Base-by-base conservation (phyloP, 1,140 invertebrate genomes). In the Drosophila funebris region DNA sequence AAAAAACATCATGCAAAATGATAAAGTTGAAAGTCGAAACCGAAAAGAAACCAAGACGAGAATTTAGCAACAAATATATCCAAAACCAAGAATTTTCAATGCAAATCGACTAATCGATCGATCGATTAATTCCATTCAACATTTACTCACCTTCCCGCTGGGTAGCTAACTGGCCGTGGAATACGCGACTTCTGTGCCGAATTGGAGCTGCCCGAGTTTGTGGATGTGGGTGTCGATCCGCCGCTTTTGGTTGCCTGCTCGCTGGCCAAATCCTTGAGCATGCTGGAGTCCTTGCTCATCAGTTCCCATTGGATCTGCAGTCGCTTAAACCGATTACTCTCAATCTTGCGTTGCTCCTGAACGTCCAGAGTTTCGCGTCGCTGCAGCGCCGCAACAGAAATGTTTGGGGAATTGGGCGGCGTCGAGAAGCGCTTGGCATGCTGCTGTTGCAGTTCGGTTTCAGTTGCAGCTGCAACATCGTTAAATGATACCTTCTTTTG, bases 231-330 rank as follows among this genome's bases (percentile, higher is more conserved):
- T 52, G 88, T 91, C 16, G 91, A 92, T 11, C 90, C 90, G 11
- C 91, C 90, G 90, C 90, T 92, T 76, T 91, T 66, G 8, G 79
- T 92, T 75, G 72, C 94, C 93, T 72, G 93, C 92, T 29, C 93
- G 41, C 60, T 68, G 92, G 78, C 93, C 92, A 91, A 61, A 31
- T 92, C 90, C 52, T 91, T 91, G 13, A 90, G 73, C 85, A 91
- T 90, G 53, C 75, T 89, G 6, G 90, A 91, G 46, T 92, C 93
- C 61, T 93, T 94, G 76, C 93, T 94, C 63, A 97, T 93, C 90
- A 96, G 93, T 91, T 98, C 97, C 97, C 96, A 98, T 87, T 97
- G 96, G 90, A 96, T 94, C 82, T 97, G 96, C 27, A 98, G 91
- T 29, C 95, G 94, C 36, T 95, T 94, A 92, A 97, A 97, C 50